Evolutionary conservation across 2,113 vertebrate species (phyloP).

Genomic region (Pseudonaja textilis): DNA sequence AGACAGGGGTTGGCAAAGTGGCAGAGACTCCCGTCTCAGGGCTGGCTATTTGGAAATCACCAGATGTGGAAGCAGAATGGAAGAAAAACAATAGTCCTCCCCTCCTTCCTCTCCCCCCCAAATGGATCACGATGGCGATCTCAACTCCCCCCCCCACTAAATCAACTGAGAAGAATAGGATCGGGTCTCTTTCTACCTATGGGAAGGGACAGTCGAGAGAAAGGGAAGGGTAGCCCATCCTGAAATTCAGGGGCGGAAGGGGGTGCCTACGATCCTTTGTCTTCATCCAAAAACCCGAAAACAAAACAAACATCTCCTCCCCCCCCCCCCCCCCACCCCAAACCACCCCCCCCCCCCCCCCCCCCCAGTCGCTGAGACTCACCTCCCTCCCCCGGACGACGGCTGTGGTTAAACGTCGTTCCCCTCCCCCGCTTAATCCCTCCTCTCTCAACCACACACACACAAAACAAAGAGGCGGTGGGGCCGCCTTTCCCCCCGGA

Average conservation of each 20-base stretch:
- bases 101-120: neutral
- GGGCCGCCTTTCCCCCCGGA: conserved; percentile 76
- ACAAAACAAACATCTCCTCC: neutral
- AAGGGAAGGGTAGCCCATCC: neutral
- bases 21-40: neutral
- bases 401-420: neutral
- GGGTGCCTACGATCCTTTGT: neutral
- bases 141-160: neutral
- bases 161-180: neutral
- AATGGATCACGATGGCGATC: neutral
- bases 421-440: conserved; percentile 55
- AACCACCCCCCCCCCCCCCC: neutral
- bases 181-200: neutral
- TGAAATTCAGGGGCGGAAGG: neutral
- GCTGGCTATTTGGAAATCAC: neutral
- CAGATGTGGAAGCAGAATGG: neutral
- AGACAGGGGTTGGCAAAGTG: neutral
- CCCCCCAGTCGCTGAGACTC: neutral
- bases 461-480: conserved; percentile 66
- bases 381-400: neutral
- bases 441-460: conserved; percentile 67
- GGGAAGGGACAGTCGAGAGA: too few species aligned
- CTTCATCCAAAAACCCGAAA: neutral
- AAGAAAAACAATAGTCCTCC: neutral
- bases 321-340: neutral